Evolutionary conservation across 2,888 invertebrate species (phyloP), one percentile per base, ranked within the genome.

Genomic region (Oligia strigilis): DNA sequence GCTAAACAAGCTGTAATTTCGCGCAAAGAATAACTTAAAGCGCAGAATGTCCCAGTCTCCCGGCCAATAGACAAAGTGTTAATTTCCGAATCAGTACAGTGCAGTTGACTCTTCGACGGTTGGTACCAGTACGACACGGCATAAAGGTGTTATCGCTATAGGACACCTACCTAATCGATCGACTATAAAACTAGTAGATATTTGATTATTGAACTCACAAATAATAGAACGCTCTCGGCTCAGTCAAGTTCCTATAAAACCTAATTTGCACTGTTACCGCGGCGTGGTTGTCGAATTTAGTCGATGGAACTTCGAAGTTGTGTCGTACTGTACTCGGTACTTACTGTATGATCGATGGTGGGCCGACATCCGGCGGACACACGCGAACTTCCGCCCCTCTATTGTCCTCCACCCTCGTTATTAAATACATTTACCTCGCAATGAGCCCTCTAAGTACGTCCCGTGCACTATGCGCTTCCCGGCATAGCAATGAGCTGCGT

Each of bases 331-430:
- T 40, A 36, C 52, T 46, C n/a, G 72, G 77, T 86, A 86, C 84
- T 85, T 80, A 82, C 72, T 67, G 80, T 85, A 90, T 92, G 92
- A 92, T 93, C 92, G 93, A 90, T 92, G 93, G 93, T 92, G 94
- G 94, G 90, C 93, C 90, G 91, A 91, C 94, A 92, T 96, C 96
- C 96, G 96, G 94, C 96, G 96, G 96, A 96, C 94, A 94, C 90
- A 89, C 87, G 88, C 88, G 91, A 83, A 84, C 95, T 95, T 95
- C 96, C 96, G 95, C 91, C 90, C 92, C 89, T 85, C 92, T 89
- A 96, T 96, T 96, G 96, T 96, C 92, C 93, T 91, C 88, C 90
- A 90, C 94, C 95, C 94, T 93, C 90, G 80, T 85, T 87, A 90
- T 88, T 86, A 87, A 88, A 88, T 78, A 85, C 75, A 87, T 90